Percentiles rank a stretch among this genome's conserved stretches.
Conservation (phyloP, 1,140 invertebrate species). For the Hypsibius dujardini region DNA sequence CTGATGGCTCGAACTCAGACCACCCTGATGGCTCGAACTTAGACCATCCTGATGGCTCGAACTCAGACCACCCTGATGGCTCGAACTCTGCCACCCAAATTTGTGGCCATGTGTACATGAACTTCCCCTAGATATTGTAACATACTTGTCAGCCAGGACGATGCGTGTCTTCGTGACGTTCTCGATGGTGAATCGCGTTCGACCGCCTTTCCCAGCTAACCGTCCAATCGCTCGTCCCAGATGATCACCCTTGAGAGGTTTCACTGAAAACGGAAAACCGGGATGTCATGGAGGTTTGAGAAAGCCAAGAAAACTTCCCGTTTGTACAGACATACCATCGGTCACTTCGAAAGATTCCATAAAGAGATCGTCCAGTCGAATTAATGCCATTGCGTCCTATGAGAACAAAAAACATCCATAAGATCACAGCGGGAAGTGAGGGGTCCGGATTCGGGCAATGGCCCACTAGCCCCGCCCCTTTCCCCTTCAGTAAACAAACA, state of each 20-base stretch:
- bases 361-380: conserved; percentile 90
- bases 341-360: conserved; percentile 90
- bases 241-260: conserved; percentile 84
- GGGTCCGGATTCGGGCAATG: no score
- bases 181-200: conserved; percentile 95
- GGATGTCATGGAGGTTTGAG: background rate
- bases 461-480: no score
- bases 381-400: conserved; percentile 70
- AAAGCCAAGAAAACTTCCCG: conserved; percentile 19
- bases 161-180: conserved; percentile 98
- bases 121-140: no score
- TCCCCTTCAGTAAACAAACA: background rate
- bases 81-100: background rate
- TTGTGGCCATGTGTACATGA: background rate
- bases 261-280: conserved; percentile 42
- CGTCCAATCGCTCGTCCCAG: conserved; percentile 82
- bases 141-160: conserved; percentile 65
- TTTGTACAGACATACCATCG: conserved; percentile 44
- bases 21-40: background rate
- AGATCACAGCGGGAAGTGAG: conserved; percentile 15
- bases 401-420: conserved; percentile 22
- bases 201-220: conserved; percentile 86
- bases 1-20: background rate
- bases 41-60: background rate
- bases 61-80: background rate